phyloP scores from a whole-genome alignment of 2,888 invertebrate genomes.

The Stenichneumon culpator region DNA sequence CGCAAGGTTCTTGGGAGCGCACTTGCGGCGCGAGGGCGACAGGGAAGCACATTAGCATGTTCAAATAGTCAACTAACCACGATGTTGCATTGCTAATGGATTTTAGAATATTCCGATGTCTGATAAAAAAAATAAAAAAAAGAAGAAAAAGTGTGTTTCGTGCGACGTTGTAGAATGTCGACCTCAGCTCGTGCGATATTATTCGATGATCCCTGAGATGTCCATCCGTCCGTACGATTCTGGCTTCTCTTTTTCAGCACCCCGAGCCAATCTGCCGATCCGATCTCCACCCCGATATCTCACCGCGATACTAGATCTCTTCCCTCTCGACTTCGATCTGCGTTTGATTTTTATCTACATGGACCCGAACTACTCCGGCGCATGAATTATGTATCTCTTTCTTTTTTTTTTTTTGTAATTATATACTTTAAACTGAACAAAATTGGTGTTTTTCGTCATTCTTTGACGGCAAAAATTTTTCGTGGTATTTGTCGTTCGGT shows the following conservation, averaged over 20 bases:
- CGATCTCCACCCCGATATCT: slow-evolving; percentile 20
- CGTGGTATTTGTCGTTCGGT: neutral
- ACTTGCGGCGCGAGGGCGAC: neutral
- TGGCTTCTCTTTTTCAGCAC: slow-evolving; percentile 6
- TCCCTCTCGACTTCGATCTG: neutral
- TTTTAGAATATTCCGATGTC: slow-evolving; percentile 23
- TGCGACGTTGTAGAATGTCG: slow-evolving; percentile 11
- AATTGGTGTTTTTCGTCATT: no score
- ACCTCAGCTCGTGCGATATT: slow-evolving; percentile 22
- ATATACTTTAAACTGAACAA: no score
- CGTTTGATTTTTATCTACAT: neutral
- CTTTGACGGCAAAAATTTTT: no score
- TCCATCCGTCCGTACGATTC: neutral
- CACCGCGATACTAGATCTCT: neutral
- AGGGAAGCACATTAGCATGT: slow-evolving; percentile 36
- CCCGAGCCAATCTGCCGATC: slow-evolving; percentile 22
- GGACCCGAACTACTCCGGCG: neutral
- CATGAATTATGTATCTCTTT: neutral
- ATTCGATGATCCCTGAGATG: neutral
- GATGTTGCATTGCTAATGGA: slow-evolving; percentile 51
- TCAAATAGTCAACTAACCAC: slow-evolving; percentile 28
- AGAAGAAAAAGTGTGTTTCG: neutral
- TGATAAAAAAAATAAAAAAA: neutral
- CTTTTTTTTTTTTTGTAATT: neutral
- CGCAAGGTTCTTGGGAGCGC: neutral